Conservation (phyloP, 2,888 invertebrate species). For the Drosophila nigricruria region DNA sequence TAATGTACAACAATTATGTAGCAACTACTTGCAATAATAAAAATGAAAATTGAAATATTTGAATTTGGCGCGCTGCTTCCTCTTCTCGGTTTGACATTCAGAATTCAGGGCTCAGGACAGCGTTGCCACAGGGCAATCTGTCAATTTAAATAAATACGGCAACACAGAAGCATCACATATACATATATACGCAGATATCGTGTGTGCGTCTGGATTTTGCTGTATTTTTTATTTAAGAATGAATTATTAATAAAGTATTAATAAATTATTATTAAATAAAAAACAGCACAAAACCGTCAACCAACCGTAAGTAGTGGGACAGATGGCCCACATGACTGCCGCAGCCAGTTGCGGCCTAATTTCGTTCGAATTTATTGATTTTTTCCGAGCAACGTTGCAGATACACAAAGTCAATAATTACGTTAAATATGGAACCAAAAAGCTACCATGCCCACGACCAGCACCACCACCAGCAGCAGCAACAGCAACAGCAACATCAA, state of each 20-base stretch:
- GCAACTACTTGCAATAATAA: constrained; percentile 58
- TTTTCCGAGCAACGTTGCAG: constrained; percentile 49
- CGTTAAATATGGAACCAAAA: constrained; percentile 61
- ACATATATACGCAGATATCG: constrained; percentile 49
- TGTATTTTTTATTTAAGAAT: constrained; percentile 84
- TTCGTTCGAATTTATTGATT: constrained; percentile 45
- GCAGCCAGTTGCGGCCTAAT: neutral
- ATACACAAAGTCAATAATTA: constrained; percentile 53
- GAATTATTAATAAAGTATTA: constrained; percentile 78
- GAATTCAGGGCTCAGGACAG: constrained; percentile 15
- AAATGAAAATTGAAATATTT: constrained; percentile 23
- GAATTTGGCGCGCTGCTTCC: constrained; percentile 9
- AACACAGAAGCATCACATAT: constrained; percentile 39
- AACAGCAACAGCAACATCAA: constrained; percentile 11
- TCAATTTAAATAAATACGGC: constrained; percentile 48
- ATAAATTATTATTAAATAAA: constrained; percentile 85
- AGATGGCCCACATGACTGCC: too few relatives aligned
- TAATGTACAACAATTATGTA: constrained; percentile 61
- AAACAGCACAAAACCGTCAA: constrained; percentile 80
- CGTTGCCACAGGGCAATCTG: constrained; percentile 47
- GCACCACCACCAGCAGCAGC: constrained; percentile 39
- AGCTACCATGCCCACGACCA: constrained; percentile 47
- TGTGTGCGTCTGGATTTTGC: constrained; percentile 82
- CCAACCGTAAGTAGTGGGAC: constrained; percentile 60
- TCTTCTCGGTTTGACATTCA: constrained; percentile 21